Evolutionary conservation across 1,140 invertebrate genomes (phyloP), one percentile per base, ranked within the genome.

Genomic region (Drosophila littoralis): DNA sequence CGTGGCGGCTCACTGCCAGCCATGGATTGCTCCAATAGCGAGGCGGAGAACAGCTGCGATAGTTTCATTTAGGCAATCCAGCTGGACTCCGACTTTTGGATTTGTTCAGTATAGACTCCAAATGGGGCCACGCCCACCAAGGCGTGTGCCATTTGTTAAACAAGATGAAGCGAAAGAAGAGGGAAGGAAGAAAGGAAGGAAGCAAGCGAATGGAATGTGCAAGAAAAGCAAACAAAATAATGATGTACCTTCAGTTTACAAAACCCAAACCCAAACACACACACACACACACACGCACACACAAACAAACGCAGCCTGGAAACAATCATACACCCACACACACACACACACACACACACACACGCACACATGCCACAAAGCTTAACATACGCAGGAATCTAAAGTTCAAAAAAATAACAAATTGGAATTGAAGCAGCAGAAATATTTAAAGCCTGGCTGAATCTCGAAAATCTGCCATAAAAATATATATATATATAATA

Each of bases 31-130:
- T 81, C 81, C 15, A 92, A 85, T 45, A 92, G 89, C 71, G 90
- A 91, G 61, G 60, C 82, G n/a, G 90, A 91, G 46, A 91, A 91
- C 64, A 92, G 91, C 57, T 92, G 90, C 77, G 91, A 92, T 46
- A 91, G 90, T 57, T 81, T 91, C 36, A 74, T 91, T 35, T 89
- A 84, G 65, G 28, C 22, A 28, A 28, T 28, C 22, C 22, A 13
- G n/a, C 12, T 15, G 45, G 6, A n/a, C n/a, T n/a, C n/a, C 5
- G 1, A 40, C 12, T 40, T 35, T 28, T 36, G 36, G 42, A 36
- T 7, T 12, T 28, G 46, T 13, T 12, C 28, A 35, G 13, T 12
- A 43, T 40, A 43, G 51, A 13, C 51, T 36, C 4, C 8, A 10
- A 6, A 8, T n/a, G 32, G 10, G 50, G 51, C 51, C n/a, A 54